Base-by-base conservation (phyloP, 2,113 vertebrate genomes). In the Garra rufa region DNA sequence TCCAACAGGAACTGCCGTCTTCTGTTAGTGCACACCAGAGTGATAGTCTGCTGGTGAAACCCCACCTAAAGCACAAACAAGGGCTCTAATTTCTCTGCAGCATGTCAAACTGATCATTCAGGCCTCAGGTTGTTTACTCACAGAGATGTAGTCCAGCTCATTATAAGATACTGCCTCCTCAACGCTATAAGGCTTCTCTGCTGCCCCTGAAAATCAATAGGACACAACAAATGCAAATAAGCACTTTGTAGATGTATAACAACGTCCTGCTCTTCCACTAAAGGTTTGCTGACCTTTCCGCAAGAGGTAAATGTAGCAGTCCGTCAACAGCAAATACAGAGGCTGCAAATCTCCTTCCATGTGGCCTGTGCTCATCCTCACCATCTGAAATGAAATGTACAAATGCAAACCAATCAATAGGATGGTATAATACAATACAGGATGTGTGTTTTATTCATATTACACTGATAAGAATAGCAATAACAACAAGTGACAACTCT, bases 331-430 rank as follows among this genome's bases (percentile, higher is more conserved):
- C 91, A 99, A 92, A 0, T 96, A 99, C 65, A 99, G 93, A 7
- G 98, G 96, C 93, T 99, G 98, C 79, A 99, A 91, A 90, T 97
- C 97, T 0, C 98, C 98, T 85, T 99, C 98, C 98, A 98, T 99
- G 86, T 99, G 98, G 44, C 97, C 98, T 0, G 98, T 99, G 87
- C 97, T 99, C 98, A 99, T 98, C 71, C 95, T 95, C 90, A 98
- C 89, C 98, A 99, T 99, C 98, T 99, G 89, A 17, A 67, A 75
- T 2, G 67, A 3, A 73, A 41, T 6, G 5, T 2, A 67, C 28
- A 67, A 44, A 82, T 80, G 41, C 14, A 69, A 48, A 76, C 3
- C 9, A 69, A 48, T 71, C 67, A 73, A 73, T 19, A 82, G 50
- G 21, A 38, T 13, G 6, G 44, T 8, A 34, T 1, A 11, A 17